phyloP scores from a whole-genome alignment of 2,113 vertebrate species.

The Centropus unirufus region DNA sequence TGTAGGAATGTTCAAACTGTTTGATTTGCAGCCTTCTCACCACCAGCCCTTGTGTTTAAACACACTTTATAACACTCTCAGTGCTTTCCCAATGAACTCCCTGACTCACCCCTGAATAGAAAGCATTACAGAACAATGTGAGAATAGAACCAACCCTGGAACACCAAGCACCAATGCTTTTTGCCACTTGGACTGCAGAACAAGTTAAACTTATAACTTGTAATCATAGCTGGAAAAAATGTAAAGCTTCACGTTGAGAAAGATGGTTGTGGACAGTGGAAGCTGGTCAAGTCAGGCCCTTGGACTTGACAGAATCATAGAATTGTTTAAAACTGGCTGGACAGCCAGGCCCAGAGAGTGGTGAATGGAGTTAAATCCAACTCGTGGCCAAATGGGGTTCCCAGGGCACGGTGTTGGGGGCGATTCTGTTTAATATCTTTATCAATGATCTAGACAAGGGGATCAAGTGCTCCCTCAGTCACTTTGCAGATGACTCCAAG shows the following conservation, averaged over 20 bases:
- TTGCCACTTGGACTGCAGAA: neutral
- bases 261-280: fast-evolving
- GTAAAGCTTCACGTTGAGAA: fast-evolving
- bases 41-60: neutral
- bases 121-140: neutral
- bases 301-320: too few species aligned
- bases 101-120: neutral
- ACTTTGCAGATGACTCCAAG: too few species aligned
- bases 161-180: neutral
- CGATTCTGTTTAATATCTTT: too few species aligned
- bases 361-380: too few species aligned
- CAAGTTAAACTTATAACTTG: neutral
- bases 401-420: too few species aligned
- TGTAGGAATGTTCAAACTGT: neutral
- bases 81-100: neutral
- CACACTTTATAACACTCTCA: fast-evolving
- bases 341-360: too few species aligned
- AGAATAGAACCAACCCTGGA: neutral
- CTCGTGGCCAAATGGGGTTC: too few species aligned
- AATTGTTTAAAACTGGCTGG: too few species aligned
- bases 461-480: too few species aligned
- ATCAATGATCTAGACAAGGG: too few species aligned
- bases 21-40: neutral
- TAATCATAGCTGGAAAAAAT: fast-evolving
- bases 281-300: neutral